Percentiles rank a stretch among this genome's conserved stretches.
phyloP scores from a whole-genome alignment of 2,888 invertebrate species.

The Drosophila colorata region DNA sequence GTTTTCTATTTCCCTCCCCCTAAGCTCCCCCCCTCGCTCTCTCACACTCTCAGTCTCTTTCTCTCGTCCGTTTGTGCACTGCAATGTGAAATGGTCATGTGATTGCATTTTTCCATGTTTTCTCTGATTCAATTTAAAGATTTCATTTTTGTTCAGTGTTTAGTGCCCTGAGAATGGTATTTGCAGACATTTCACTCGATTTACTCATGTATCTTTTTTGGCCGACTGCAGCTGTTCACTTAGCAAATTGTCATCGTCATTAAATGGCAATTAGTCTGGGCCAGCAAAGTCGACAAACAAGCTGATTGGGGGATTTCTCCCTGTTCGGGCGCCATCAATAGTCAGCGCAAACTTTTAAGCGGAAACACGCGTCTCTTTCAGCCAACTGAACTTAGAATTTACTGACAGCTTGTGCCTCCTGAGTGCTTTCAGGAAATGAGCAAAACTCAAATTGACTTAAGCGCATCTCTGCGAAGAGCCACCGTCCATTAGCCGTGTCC shows the following conservation, averaged over 20 bases:
- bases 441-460: slow-evolving; percentile 72
- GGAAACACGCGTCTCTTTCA: slow-evolving; percentile 65
- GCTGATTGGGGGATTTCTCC: slow-evolving; percentile 30
- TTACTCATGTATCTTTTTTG: background rate
- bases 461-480: slow-evolving; percentile 45
- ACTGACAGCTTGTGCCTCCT: slow-evolving; percentile 14
- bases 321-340: slow-evolving; percentile 27
- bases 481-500: slow-evolving; percentile 44
- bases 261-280: slow-evolving; percentile 72
- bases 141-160: slow-evolving; percentile 8
- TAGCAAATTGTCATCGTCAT: slow-evolving; percentile 69
- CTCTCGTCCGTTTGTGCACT: slow-evolving; percentile 12
- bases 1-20: background rate
- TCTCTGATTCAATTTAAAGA: slow-evolving; percentile 44
- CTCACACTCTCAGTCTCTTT: too few species aligned
- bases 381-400: slow-evolving; percentile 41
- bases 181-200: slow-evolving; percentile 24
- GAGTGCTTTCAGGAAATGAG: slow-evolving; percentile 47
- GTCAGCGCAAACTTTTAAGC: slow-evolving; percentile 67
- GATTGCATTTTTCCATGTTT: slow-evolving; percentile 55
- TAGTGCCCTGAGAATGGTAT: background rate
- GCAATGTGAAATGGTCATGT: slow-evolving; percentile 50
- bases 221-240: slow-evolving; percentile 32
- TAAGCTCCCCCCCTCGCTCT: background rate
- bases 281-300: slow-evolving; percentile 44